Base-by-base conservation (phyloP, 2,888 invertebrate species). In the Luperina nickerlii region DNA sequence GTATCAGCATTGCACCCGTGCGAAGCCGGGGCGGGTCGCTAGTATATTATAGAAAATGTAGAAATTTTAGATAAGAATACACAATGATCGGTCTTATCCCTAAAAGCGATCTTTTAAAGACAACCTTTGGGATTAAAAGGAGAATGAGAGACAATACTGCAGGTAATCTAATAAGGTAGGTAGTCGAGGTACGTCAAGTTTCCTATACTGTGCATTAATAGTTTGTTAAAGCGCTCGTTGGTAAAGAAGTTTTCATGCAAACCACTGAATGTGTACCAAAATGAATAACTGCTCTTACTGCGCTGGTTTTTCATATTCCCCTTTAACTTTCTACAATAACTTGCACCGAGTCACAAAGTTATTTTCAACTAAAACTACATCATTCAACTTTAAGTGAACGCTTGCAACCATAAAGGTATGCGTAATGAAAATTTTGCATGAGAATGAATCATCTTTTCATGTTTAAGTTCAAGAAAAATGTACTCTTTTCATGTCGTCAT, bases 351-450 rank as follows among this genome's bases (percentile, higher is more conserved):
- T 63, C 27, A 38, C 71, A 42, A 77, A 87, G 45, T 83, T 87
- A 65, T 84, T 70, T 83, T 87, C 38, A 70, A 73, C 45, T 65
- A 75, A 70, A 87, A 74, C 38, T 62, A n/a, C 67, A 68, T 66
- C n/a, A 66, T 82, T 78, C 38, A 66, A 78, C 27, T 74, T 81
- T 71, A 62, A 79, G 66, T 67, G 66, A 84, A 62, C 65, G 69
- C 67, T 84, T 79, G 63, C 68, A 84, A 84, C 79, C 68, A 70
- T 57, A 57, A 78, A 70, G 73, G 82, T 78, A 69, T 78, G 69
- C 79, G 70, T 79, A 62, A 83, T 83, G 72, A 87, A 87, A 84
- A 74, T 85, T 87, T 70, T 66, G 24, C 66, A 79, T 68, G 73
- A 85, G 38, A 73, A 84, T 87, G 20, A 74, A 87, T 84, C 74